Evolutionary conservation across 2,113 vertebrate genomes (phyloP), one percentile per base, ranked within the genome.

Genomic region (Takifugu flavidus): DNA sequence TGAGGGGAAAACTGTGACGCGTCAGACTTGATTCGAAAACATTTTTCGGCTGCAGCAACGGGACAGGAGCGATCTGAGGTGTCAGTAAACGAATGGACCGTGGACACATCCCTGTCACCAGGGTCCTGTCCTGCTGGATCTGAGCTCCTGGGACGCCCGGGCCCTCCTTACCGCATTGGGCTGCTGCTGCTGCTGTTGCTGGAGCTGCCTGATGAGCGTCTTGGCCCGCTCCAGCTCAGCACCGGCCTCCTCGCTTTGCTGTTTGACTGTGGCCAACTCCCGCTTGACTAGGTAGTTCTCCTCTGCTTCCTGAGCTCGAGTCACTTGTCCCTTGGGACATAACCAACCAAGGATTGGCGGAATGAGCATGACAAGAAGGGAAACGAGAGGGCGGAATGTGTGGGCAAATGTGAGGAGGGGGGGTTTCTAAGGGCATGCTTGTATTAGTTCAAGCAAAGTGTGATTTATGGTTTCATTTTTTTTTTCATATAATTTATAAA

Each of bases 261-360:
- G 95, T 94, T 92, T 97, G 91, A 98, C 92, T 65, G 95, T 96
- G 92, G 94, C 94, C 92, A 99, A 90, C 90, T 99, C 97, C 94
- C 96, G 94, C 92, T 97, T 99, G 91, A 98, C 93, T 88, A 99
- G 94, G 93, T 99, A 98, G 95, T 95, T 98, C 92, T 99, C 97
- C 93, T 99, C 97, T 68, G 97, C 97, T 91, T 99, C 97, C 92
- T 98, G 97, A 86, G 97, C 97, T 89, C 97, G 94, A 82, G 95
- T 99, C 92, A 99, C 97, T 95, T 99, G 97, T 94, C 97, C 97
- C 97, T 99, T 96, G 84, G 93, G 93, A 96, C 94, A 91, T 92
- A 94, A 94, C 92, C 93, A 92, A 75, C 86, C 87, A 72, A 78
- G 81, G 75, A 78, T 60, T 56, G 53, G 67, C 62, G 69, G 64